Evolutionary conservation across 1,140 invertebrate genomes (phyloP), one percentile per base, ranked within the genome.

Genomic region (Saccostrea cuccullata): DNA sequence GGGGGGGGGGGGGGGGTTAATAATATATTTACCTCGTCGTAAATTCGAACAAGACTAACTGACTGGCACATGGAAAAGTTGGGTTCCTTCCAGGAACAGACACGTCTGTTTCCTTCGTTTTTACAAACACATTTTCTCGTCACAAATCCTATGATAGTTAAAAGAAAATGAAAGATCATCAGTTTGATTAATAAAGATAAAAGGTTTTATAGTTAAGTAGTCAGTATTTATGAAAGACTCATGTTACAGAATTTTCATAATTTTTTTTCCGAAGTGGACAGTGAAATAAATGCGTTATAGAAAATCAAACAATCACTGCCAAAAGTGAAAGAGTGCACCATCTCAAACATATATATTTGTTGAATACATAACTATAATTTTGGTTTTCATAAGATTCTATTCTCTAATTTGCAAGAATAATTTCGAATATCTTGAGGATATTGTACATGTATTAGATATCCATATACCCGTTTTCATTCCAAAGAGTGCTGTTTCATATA

Each of bases 61-160:
- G 90, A 91, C 55, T 92, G 91, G 58, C 91, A 92, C 64, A 88
- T 87, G 6, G 90, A 91, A 55, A 90, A 90, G 82, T 92, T 92
- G 5, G 91, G 90, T n/a, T 89, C 84, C 0, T 86, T 77, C 91
- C 91, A 92, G 0, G 82, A 11, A 77, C 91, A 92, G 1, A 47
- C 8, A 0, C 12, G 55, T 13, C 47, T 40, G 13, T 17, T 55
- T 26, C 60, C 58, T 0, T 23, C 86, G 3, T 55, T 15, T 77
- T 26, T 36, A 82, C 91, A 92, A 15, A 83, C 70, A 56, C 91
- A 91, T 13, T 85, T 73, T 36, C 91, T 82, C 26, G 89, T 90
- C 0, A 91, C 86, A 86, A 91, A 91, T 12, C 90, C 91, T 92
- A 86, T 2, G 56, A 84, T n/a, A 82, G 20, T 67, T 73, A 11